These are phyloP conservation scores for Triops longicaudatus DNA, from an alignment of 1,140 invertebrate species.

Conservation along the genomic window DNA sequence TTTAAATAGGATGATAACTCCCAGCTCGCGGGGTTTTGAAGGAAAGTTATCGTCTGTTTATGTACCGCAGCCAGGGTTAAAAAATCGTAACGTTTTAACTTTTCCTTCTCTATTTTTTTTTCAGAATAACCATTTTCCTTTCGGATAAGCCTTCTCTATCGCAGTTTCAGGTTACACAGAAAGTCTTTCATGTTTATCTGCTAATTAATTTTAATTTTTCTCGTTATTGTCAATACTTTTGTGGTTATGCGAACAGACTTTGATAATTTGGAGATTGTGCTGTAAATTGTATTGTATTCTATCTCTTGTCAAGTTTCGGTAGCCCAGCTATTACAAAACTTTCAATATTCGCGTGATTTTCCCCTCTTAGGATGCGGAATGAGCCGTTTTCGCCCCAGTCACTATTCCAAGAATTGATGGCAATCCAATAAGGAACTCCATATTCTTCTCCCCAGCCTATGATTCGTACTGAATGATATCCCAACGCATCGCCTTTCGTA, in stretches of 20 bases:
- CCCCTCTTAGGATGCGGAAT: conserved; percentile 68
- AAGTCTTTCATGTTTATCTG: no score
- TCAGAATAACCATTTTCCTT: no score
- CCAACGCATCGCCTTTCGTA: conserved; percentile 34
- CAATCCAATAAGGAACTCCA: conserved; percentile 53
- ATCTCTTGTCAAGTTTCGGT: neutral
- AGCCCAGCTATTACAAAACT: conserved; percentile 61
- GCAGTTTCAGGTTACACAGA: no score
- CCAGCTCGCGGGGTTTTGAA: neutral
- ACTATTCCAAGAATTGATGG: conserved; percentile 71
- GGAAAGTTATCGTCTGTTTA: neutral
- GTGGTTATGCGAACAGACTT: neutral
- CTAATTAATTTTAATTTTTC: no score
- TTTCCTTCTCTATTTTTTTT: no score
- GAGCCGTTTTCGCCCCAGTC: conserved; percentile 81
- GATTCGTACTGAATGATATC: conserved; percentile 81
- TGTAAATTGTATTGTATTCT: neutral
- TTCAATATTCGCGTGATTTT: conserved; percentile 78
- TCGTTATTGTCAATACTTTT: no score
- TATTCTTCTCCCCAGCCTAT: conserved; percentile 79
- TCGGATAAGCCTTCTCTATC: no score
- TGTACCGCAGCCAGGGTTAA: no score
- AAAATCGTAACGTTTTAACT: no score
- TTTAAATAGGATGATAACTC: neutral
- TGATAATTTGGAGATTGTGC: neutral